Conservation (phyloP, 2,797 vertebrate species). For the Phrynocephalus vlangalii region DNA sequence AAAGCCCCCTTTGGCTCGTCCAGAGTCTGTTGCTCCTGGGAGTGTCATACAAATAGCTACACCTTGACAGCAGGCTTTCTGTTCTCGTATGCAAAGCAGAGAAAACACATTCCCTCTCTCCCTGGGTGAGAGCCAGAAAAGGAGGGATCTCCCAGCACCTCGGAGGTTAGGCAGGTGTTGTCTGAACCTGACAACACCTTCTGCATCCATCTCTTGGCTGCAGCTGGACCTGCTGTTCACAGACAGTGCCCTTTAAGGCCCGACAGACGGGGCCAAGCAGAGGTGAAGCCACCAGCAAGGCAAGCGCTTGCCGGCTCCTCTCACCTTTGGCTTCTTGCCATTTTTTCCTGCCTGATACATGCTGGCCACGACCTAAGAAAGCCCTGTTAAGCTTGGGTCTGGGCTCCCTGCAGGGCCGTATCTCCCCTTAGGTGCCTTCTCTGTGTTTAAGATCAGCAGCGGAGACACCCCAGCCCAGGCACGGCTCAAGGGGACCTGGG, state of each 20-base stretch:
- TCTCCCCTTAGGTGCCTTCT: too few species aligned
- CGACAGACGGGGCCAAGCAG: too few species aligned
- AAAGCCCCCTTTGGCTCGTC: background rate
- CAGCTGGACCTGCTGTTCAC: too few species aligned
- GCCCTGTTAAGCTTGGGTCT: too few species aligned
- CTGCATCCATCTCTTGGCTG: background rate
- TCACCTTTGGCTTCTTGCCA: too few species aligned
- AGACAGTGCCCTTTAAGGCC: background rate
- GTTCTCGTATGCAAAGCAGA: constrained; percentile 22
- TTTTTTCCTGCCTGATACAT: too few species aligned
- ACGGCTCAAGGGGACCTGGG: too few species aligned
- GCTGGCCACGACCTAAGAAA: too few species aligned
- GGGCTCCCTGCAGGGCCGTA: too few species aligned
- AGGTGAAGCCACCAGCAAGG: background rate
- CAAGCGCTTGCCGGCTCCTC: background rate
- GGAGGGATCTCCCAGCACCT: background rate
- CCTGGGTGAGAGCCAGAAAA: background rate
- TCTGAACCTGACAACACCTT: background rate
- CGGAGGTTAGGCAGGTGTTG: background rate
- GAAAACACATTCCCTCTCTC: too few species aligned
- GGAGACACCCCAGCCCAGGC: too few species aligned
- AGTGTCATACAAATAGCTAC: background rate
- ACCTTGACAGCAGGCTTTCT: background rate
- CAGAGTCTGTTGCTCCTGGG: background rate
- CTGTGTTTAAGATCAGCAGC: too few species aligned